Conservation (phyloP, 2,888 invertebrate genomes). For the Fragum sueziense region DNA sequence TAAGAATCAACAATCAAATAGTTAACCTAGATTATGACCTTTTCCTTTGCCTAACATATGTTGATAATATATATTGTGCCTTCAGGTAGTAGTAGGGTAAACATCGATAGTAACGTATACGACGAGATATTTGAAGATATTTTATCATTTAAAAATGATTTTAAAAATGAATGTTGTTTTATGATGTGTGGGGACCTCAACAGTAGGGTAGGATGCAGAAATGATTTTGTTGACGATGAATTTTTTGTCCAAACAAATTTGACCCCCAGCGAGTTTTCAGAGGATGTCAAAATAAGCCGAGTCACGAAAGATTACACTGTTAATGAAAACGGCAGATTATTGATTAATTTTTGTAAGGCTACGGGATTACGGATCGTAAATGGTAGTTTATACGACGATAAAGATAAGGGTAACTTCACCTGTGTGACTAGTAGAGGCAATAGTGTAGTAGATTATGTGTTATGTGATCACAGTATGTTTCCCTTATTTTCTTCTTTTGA, state of each 20-base stretch:
- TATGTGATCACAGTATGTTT: neutral
- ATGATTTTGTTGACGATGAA: slow-evolving; percentile 7
- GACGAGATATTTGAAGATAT: slow-evolving; percentile 21
- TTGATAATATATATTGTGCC: slow-evolving; percentile 19
- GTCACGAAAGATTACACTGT: neutral
- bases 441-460: neutral
- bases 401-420: neutral
- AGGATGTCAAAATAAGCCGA: neutral
- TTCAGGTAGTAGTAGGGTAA: slow-evolving; percentile 22
- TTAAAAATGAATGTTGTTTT: neutral
- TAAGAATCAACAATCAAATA: neutral
- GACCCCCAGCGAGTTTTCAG: neutral
- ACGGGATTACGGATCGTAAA: neutral
- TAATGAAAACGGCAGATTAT: neutral
- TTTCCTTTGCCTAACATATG: slow-evolving; percentile 23
- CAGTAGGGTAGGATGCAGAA: neutral
- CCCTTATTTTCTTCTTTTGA: neutral
- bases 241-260: neutral
- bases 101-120: slow-evolving; percentile 6
- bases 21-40: neutral
- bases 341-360: neutral
- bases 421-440: neutral
- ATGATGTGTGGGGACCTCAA: slow-evolving; percentile 2
- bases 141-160: neutral
- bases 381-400: neutral